Evolutionary conservation across 2,888 invertebrate genomes (phyloP), one percentile per base, ranked within the genome.

Genomic region (Sarcophaga variegata): DNA sequence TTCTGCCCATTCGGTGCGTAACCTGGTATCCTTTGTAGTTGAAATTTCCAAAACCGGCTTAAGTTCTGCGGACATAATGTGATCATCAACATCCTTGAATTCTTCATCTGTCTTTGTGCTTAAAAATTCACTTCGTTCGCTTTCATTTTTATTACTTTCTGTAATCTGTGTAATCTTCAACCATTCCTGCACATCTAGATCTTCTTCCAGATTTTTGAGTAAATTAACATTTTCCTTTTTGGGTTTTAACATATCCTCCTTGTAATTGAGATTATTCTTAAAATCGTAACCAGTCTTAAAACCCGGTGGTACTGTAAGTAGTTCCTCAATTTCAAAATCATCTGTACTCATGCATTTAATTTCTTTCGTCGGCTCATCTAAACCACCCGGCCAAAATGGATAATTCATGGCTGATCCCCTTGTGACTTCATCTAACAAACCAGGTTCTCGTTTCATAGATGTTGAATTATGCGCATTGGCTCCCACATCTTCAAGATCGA

Each of bases 301-400:
- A 0, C 97, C 97, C 12, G 97, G 97, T 0, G 97, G 96, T 83
- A 95, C 93, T 3, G 94, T 94, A 6, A 96, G 90, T 22, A 93
- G 69, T 85, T 92, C 90, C 2, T 89, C 90, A 74, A 95, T 92
- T 85, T 93, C 92, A 49, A 94, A 93, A 71, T 94, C 93, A 27
- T 91, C 92, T 86, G 92, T 90, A 37, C 92, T 91, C 3, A 93
- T 88, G 72, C 94, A 92, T 20, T 94, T 91, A 84, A 95, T 93
- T 88, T 94, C 94, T 22, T 91, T 89, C 64, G 94, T 93, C 0
- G 95, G 94, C 71, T 95, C 94, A 87, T 95, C 95, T 20, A 97
- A 96, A 3, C 97, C 97, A 70, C 97, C 98, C 0, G 98, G 98
- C 95, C 97, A 96, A 92, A 98, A 98, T 0, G 97, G 98, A 91